phyloP scores from a whole-genome alignment of 2,888 invertebrate genomes.

The Actias luna region DNA sequence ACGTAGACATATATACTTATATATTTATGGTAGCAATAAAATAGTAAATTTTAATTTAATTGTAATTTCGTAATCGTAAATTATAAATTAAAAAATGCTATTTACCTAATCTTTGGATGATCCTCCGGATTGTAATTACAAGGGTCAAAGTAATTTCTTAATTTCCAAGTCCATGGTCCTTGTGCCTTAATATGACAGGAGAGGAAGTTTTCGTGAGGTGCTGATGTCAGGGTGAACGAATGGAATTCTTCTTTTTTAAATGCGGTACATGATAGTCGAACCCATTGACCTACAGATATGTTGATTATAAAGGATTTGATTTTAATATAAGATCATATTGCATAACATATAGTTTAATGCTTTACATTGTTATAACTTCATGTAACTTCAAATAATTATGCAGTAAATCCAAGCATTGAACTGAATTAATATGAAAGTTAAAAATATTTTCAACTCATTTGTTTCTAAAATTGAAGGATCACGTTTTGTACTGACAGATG shows the following conservation, averaged over 20 bases:
- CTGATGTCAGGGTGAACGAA: constrained; percentile 97
- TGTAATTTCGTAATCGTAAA: background rate
- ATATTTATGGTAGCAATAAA: too few species aligned
- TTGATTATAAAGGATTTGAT: background rate
- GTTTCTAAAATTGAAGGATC: too few species aligned
- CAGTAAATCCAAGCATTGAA: too few species aligned
- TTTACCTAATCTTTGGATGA: constrained; percentile 87
- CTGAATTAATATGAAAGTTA: too few species aligned
- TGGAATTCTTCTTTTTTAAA: constrained; percentile 95
- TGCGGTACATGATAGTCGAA: constrained; percentile 94
- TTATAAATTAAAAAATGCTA: background rate
- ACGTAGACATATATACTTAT: too few species aligned
- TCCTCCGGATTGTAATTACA: constrained; percentile 94
- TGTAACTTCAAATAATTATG: too few species aligned
- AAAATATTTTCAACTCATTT: too few species aligned
- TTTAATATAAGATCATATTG: background rate
- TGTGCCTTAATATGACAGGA: constrained; percentile 96
- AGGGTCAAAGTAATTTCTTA: constrained; percentile 96
- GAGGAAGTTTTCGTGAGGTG: constrained; percentile 96
- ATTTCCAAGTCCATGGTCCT: constrained; percentile 98
- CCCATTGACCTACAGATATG: constrained; percentile 89
- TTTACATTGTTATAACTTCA: background rate
- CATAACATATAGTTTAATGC: background rate
- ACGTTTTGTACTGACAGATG: too few species aligned
- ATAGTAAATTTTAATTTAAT: background rate